Evolutionary conservation across 2,113 vertebrate genomes (phyloP), one percentile per base, ranked within the genome.

Genomic region (Ptyas mucosa): DNA sequence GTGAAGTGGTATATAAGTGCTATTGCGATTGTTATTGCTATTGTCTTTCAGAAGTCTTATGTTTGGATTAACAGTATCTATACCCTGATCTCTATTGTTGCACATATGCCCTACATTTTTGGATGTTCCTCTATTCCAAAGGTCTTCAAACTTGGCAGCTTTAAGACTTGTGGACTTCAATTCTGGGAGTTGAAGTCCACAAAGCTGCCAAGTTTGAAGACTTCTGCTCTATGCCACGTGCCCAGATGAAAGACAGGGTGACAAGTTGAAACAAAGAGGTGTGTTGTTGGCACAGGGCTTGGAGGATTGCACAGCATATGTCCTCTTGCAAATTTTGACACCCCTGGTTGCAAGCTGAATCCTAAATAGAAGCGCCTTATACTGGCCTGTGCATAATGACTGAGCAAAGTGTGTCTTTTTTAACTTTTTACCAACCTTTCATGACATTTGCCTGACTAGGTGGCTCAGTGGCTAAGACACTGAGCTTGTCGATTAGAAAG

Each of bases 311-410:
- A 39, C 6, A 75, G 69, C 69, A 39, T 20, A 8, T 1, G n/a
- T 7, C 69, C n/a, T 15, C 6, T 81, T 81, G 15, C 34, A 81
- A 81, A 39, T 81, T 1, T 81, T 81, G 34, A 81, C 69, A 39
- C 15, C 34, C 69, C 10, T 85, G 23, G 21, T 11, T 85, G 43
- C 43, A 52, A 4, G n/a, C 9, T 87, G 54, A 29, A 85, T 95
- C 91, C 90, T 87, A 90, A 95, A 95, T 94, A 96, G 91, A 95
- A 96, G 95, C 94, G 94, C 87, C 94, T 97, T 97, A 92, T 97
- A 92, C 58, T 93, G 43, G 52, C 91, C 46, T 64, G 87, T 85
- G 51, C 4, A 9, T 92, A 94, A 94, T 93, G 87, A 61, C 55
- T 91, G 0, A 26, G 8, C 23, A 58, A 58, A 58, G 57, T 10